A percentile compares a stretch with the other conserved stretches of the same genome.
Evolutionary conservation across 2,797 vertebrate species (phyloP).

Genomic region (Acipenser transmontanus): DNA sequence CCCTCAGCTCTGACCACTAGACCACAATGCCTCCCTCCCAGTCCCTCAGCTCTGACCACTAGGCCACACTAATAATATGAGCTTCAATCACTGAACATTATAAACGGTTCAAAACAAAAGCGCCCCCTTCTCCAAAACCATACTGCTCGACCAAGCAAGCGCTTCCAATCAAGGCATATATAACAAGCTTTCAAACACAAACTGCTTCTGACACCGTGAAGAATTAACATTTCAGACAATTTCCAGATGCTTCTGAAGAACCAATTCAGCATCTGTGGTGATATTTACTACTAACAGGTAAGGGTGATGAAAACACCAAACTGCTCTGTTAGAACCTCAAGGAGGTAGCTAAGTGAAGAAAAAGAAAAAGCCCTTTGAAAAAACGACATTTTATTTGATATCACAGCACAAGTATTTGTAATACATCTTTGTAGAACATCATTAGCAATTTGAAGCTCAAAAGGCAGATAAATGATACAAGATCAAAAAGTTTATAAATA

Average conservation of each 20-base stretch:
- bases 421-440: background rate
- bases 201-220: slow-evolving; percentile 9
- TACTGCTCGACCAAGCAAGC: too few relatives aligned
- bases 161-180: too few relatives aligned
- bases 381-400: background rate
- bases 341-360: background rate
- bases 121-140: too few relatives aligned
- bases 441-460: background rate
- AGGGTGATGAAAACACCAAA: background rate
- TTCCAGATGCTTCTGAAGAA: background rate
- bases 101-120: too few relatives aligned
- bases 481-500: too few relatives aligned
- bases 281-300: slow-evolving; percentile 8
- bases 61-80: too few relatives aligned
- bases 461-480: too few relatives aligned
- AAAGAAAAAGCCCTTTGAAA: too few relatives aligned
- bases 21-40: too few relatives aligned
- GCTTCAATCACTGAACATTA: too few relatives aligned
- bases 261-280: background rate
- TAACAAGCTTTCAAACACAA: slow-evolving; percentile 1
- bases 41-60: too few relatives aligned
- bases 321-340: background rate
- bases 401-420: background rate
- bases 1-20: too few relatives aligned
- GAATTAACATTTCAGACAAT: slow-evolving; percentile 11